Evolutionary conservation across 2,888 invertebrate species (phyloP).

Genomic region (Petrophora chlorosata): DNA sequence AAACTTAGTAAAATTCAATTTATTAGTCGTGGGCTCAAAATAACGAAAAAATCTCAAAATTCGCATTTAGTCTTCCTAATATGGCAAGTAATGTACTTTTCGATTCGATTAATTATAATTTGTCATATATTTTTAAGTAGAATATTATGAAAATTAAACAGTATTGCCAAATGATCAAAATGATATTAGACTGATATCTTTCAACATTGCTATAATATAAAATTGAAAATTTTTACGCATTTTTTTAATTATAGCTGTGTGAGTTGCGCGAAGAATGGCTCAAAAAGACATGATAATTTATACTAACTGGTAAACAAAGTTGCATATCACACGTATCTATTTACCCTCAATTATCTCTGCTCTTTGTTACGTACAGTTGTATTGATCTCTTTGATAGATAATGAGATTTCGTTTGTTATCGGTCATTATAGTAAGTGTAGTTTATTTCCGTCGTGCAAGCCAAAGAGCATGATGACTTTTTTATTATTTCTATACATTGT

Average conservation of each 20-base stretch:
- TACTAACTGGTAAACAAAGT: slow-evolving; percentile 56
- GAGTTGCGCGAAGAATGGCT: slow-evolving; percentile 48
- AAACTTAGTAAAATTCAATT: slow-evolving; percentile 40
- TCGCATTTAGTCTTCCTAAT: slow-evolving; percentile 74
- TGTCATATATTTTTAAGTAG: slow-evolving; percentile 66
- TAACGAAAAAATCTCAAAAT: slow-evolving; percentile 52
- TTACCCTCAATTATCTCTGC: slow-evolving; percentile 34
- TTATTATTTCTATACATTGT: slow-evolving; percentile 78
- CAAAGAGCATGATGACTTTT: slow-evolving; percentile 83
- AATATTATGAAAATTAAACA: slow-evolving; percentile 64
- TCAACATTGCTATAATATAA: slow-evolving; percentile 55
- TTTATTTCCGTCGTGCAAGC: slow-evolving; percentile 81
- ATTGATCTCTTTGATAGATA: slow-evolving; percentile 76
- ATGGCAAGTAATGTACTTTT: slow-evolving; percentile 62
- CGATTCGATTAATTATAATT: slow-evolving; percentile 58
- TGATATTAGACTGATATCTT: slow-evolving; percentile 79
- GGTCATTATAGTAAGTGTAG: slow-evolving; percentile 61
- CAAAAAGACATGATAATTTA: slow-evolving; percentile 54
- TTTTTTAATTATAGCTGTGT: slow-evolving; percentile 35
- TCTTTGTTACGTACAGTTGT: slow-evolving; percentile 65
- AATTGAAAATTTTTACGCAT: slow-evolving; percentile 50
- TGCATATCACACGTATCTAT: slow-evolving; percentile 70
- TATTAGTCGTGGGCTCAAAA: slow-evolving; percentile 60
- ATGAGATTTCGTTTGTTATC: slow-evolving; percentile 66
- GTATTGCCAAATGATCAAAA: slow-evolving; percentile 82